phyloP scores from a whole-genome alignment of 2,888 invertebrate species.

The Druceiella hillmani region DNA sequence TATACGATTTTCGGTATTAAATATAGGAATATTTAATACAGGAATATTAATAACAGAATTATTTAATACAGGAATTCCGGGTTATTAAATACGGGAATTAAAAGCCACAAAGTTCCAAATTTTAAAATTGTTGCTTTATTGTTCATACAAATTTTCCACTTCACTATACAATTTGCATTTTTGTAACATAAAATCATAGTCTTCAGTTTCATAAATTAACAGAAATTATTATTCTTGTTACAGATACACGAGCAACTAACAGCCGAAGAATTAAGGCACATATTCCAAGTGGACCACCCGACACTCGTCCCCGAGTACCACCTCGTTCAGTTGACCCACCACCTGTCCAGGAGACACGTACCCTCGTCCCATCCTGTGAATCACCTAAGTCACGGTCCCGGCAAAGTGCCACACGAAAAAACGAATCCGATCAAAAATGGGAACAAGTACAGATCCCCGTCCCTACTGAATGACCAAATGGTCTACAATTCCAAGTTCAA shows the following conservation, averaged over 20 bases:
- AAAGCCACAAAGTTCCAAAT: too few species aligned
- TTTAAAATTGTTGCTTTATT: too few species aligned
- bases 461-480: conserved; percentile 44
- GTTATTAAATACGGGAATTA: too few species aligned
- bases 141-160: too few species aligned
- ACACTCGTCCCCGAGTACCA: conserved; percentile 80
- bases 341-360: conserved; percentile 43
- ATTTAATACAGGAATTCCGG: too few species aligned
- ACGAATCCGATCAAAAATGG: conserved; percentile 18
- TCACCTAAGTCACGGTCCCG: conserved; percentile 11
- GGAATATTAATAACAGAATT: too few species aligned
- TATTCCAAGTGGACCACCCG: conserved; percentile 79
- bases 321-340: conserved; percentile 70
- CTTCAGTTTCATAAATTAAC: too few species aligned
- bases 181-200: too few species aligned
- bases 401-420: conserved; percentile 37
- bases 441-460: conserved; percentile 32
- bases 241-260: conserved; percentile 91
- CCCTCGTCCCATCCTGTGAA: conserved; percentile 34
- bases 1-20: too few species aligned
- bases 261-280: conserved; percentile 69
- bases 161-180: too few species aligned
- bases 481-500: conserved; percentile 36
- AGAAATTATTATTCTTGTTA: conserved; percentile 41
- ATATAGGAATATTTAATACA: too few species aligned